Base-by-base conservation (phyloP, 2,888 invertebrate species). In the Orthosia incerta region DNA sequence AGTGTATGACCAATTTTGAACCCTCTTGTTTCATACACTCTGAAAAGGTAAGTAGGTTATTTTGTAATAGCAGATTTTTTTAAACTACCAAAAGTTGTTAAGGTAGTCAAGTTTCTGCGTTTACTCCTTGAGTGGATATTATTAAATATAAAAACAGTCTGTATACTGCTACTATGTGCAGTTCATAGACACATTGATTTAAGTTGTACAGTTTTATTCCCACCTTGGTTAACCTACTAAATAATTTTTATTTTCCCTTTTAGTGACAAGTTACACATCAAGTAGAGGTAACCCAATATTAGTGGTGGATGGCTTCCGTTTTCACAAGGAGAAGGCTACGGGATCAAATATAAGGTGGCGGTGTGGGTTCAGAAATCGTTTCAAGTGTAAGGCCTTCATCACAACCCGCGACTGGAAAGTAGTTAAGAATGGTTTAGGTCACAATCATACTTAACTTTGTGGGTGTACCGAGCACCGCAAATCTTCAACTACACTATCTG, bases 361-460 rank as follows among this genome's bases (percentile, higher is more conserved):
- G 31, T 89, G 89, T 57, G 72, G 84, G 2, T 62, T 61, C 20
- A 87, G 86, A 39, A 79, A 79, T 5, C 67, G 82, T 7, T 87
- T 79, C 9, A 84, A 70, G 51, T 90, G 91, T 67, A 87, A 83
- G 26, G 91, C 89, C 11, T 86, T 83, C 67, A 82, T 90, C 59
- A 86, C 86, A 26, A 90, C 90, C 0, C 9, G 84, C 12, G 75
- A 82, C 0, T 83, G 81, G 13, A 56, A 16, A 0, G 75, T 89
- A 15, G 51, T 88, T 3, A 84, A 71, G 61, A 83, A 79, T 20
- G 79, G 76, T 55, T 81, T 88, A 48, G 46, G 70, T 4, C 89
- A 88, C 67, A 88, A 86, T 63, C 89, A 89, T 66, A 20, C 20
- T 60, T 46, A 45, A 60, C 60, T 16, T 4, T 20, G 60, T 2